Conservation (phyloP, 2,888 invertebrate genomes). For the Germaria angustata region DNA sequence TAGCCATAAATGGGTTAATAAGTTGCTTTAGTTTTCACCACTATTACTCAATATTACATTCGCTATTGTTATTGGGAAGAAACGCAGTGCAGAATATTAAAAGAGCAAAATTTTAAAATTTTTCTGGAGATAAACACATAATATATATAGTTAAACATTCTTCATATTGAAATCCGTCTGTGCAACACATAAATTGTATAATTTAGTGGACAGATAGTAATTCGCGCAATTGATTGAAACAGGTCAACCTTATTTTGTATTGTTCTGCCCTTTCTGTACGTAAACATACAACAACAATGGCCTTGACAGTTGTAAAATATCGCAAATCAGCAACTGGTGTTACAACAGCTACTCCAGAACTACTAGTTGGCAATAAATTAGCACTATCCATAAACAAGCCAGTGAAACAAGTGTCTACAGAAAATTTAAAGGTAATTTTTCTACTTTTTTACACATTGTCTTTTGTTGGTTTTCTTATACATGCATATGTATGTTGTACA, state of each 20-base stretch:
- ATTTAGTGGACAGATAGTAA: background rate
- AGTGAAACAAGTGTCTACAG: background rate
- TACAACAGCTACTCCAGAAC: constrained; percentile 60
- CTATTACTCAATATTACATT: constrained; percentile 28
- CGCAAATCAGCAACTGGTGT: constrained; percentile 68
- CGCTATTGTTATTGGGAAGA: background rate
- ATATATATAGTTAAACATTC: too few species aligned
- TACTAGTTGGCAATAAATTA: constrained; percentile 67
- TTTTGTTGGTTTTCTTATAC: background rate
- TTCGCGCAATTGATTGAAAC: constrained; percentile 33
- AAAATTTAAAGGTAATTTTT: constrained; percentile 34
- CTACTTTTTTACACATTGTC: background rate
- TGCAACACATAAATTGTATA: background rate
- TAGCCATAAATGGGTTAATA: constrained; percentile 14
- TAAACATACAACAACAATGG: constrained; percentile 67
- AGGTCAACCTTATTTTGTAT: constrained; percentile 13
- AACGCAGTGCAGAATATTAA: too few species aligned
- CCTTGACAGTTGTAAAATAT: constrained; percentile 73
- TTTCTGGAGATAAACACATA: too few species aligned
- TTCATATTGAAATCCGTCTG: background rate
- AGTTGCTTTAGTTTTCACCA: constrained; percentile 16
- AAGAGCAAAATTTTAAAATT: too few species aligned
- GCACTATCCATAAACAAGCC: constrained; percentile 43
- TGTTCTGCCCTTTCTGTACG: background rate
- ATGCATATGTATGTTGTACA: background rate